A percentile compares a stretch with the other conserved stretches of the same genome.
These are phyloP conservation scores for Nycteola revayana DNA, from an alignment of 2,888 invertebrate genomes.

Conservation along the genomic window DNA sequence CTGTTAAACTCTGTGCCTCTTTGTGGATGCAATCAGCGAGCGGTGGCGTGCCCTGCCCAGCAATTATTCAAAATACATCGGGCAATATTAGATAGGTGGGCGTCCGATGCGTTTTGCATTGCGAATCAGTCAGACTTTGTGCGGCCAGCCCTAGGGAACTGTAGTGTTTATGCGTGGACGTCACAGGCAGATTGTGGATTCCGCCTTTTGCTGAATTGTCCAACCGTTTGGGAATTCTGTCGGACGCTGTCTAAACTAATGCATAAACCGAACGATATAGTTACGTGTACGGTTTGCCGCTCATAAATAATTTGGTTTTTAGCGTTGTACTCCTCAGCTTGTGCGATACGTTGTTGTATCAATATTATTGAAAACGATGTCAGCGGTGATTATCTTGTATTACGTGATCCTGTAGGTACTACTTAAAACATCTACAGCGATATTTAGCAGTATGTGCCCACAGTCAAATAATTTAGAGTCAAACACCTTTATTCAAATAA, in stretches of 20 bases:
- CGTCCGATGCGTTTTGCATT: constrained; percentile 78
- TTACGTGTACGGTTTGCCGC: constrained; percentile 18
- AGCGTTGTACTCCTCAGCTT: too few relatives aligned
- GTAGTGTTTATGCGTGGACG: constrained; percentile 60
- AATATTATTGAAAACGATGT: too few relatives aligned
- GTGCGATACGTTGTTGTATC: too few relatives aligned
- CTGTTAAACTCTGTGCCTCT: constrained; percentile 57
- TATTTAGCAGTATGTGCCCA: too few relatives aligned
- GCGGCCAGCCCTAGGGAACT: constrained; percentile 56
- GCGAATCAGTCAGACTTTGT: constrained; percentile 76
- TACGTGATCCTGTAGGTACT: too few relatives aligned
- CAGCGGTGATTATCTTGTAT: too few relatives aligned
- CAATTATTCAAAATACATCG: constrained; percentile 81
- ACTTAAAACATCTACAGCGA: too few relatives aligned
- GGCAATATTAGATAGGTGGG: constrained; percentile 78
- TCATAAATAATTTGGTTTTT: constrained; percentile 24
- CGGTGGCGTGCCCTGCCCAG: constrained; percentile 44
- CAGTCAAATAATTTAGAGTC: too few relatives aligned
- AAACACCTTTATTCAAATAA: background rate
- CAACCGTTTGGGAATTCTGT: constrained; percentile 51
- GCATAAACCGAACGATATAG: constrained; percentile 6
- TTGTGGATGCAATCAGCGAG: constrained; percentile 67
- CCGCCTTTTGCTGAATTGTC: constrained; percentile 66
- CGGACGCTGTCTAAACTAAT: constrained; percentile 32
- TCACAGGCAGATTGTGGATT: constrained; percentile 60